Base-by-base conservation (phyloP, 1,140 invertebrate species). In the Habropoda laboriosa region DNA sequence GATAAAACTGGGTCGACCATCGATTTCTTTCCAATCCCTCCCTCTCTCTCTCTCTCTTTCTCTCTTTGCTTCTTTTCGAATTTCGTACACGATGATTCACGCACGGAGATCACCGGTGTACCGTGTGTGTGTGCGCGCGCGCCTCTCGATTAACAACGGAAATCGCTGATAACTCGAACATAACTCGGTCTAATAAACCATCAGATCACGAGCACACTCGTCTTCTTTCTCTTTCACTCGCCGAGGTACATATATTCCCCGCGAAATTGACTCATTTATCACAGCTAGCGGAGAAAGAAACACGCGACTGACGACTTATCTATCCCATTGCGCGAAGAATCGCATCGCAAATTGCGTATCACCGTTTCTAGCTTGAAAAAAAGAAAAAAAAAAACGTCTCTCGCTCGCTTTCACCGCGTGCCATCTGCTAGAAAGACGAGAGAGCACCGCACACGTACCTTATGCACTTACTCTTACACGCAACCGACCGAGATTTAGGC, bases 331-430 rank as follows among this genome's bases (percentile, higher is more conserved):
- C 0, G 38, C 38, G 51, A 57, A 55, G 32, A 70, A 70, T 70
- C 66, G 66, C 66, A 68, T 68, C 27, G 74, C 47, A 27, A 53
- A 58, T 70, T 35, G 53, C 30, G 40, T 77, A 68, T 77, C 66
- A 58, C 13, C 32, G 74, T 18, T 53, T 63, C 32, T 45, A 27
- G 2, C 16, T 55, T n/a, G n/a, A n/a, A n/a, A n/a, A n/a, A n/a
- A n/a, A n/a, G n/a, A n/a, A n/a, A n/a, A n/a, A n/a, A 49, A 71
- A 77, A 77, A 70, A 60, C 42, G 18, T 47, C 24, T 47, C 24
- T 38, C n/a, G 64, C 38, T 45, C 51, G 75, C 75, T 77, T 77
- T 77, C 75, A 77, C 75, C 66, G 42, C 53, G 66, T 71, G 32
- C 64, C 75, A 77, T 77, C 75, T 71, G 75, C 32, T 49, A 66